These are phyloP conservation scores for Phytoseiulus persimilis DNA, from an alignment of 2,888 invertebrate species.

Conservation along the genomic window DNA sequence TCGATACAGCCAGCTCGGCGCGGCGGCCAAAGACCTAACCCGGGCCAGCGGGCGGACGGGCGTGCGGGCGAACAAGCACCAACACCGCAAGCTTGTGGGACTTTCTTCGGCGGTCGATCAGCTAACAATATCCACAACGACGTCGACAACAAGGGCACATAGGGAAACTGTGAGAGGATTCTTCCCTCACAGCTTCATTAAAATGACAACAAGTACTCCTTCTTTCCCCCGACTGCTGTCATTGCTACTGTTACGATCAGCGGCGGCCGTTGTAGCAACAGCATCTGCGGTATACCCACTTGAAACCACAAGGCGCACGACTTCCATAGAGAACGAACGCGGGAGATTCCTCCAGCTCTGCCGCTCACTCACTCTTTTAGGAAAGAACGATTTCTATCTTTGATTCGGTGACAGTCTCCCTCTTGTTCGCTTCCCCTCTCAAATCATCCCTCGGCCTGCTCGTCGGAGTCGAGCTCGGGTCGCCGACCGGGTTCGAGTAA, in stretches of 20 bases:
- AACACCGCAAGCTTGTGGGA: neutral
- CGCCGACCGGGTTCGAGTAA: no score
- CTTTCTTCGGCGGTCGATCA: neutral
- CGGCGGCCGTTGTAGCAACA: neutral
- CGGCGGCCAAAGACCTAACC: neutral
- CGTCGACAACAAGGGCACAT: neutral
- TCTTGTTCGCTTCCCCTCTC: neutral
- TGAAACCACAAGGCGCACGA: neutral
- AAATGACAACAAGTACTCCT: neutral
- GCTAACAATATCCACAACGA: neutral
- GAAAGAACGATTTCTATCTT: neutral
- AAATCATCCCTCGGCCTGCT: neutral
- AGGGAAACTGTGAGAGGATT: neutral
- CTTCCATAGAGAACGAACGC: neutral
- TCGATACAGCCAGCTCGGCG: neutral
- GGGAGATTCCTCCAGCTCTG: neutral
- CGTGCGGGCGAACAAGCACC: neutral
- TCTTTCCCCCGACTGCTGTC: neutral
- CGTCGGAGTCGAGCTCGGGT: no score
- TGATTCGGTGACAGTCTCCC: neutral
- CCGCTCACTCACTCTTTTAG: neutral
- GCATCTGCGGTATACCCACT: no score
- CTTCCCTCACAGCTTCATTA: neutral
- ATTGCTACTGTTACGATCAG: neutral
- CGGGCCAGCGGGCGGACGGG: neutral